Percentiles rank a stretch among this genome's conserved stretches.
Conservation (phyloP, 2,888 invertebrate genomes). For the Pachliopta kotzebuea region DNA sequence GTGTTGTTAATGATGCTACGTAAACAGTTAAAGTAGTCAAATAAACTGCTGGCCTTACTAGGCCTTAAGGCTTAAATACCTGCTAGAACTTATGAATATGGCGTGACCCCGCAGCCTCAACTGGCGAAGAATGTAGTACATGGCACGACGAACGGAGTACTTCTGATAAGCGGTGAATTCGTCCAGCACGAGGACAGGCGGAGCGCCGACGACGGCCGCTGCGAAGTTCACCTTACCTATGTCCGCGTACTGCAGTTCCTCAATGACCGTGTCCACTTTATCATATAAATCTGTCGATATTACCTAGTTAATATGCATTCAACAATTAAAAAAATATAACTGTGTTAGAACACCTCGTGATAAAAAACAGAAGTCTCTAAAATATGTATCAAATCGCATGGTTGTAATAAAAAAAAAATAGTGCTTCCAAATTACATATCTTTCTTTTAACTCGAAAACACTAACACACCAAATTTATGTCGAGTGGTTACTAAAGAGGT, state of each 20-base stretch:
- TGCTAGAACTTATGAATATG: slow-evolving; percentile 52
- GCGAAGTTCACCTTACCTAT: slow-evolving; percentile 52
- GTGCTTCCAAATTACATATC: too few relatives aligned
- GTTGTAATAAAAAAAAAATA: too few relatives aligned
- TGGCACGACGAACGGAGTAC: slow-evolving; percentile 50
- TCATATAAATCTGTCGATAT: slow-evolving; percentile 34
- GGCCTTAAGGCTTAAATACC: slow-evolving; percentile 36
- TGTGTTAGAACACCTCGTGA: too few relatives aligned
- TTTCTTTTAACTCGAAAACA: too few relatives aligned
- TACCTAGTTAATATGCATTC: neutral
- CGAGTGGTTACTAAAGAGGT: too few relatives aligned
- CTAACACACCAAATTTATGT: too few relatives aligned
- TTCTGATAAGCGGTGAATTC: slow-evolving; percentile 62
- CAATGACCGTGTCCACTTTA: slow-evolving; percentile 31
- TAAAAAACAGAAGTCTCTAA: too few relatives aligned
- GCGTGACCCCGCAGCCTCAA: slow-evolving; percentile 58
- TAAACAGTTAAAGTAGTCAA: too few relatives aligned
- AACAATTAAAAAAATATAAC: too few relatives aligned
- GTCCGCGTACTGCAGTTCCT: slow-evolving; percentile 34
- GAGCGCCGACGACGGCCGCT: slow-evolving; percentile 60
- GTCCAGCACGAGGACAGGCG: slow-evolving; percentile 58
- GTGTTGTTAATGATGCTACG: too few relatives aligned
- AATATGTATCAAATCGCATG: too few relatives aligned
- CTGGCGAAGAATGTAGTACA: slow-evolving; percentile 57
- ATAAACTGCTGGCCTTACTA: too few relatives aligned